Conservation (phyloP, 2,113 vertebrate genomes). For the Mystacornis crossleyi region DNA sequence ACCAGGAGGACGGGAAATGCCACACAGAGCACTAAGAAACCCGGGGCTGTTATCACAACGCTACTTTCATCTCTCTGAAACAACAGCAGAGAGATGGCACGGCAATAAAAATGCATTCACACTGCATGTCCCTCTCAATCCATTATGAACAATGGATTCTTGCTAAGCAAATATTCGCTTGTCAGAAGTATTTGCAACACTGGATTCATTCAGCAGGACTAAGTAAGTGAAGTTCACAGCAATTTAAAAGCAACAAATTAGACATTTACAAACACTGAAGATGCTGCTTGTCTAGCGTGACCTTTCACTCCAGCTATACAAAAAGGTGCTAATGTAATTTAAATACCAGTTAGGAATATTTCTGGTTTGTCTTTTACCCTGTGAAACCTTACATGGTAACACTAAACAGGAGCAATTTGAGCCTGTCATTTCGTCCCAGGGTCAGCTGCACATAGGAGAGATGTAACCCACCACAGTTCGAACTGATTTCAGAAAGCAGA, state of each 20-base stretch:
- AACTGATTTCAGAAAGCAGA: not conserved
- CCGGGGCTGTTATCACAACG: conserved; percentile 52
- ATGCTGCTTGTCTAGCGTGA: conserved; percentile 36
- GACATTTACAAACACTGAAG: conserved; percentile 66
- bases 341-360: conserved; percentile 57
- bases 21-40: conserved; percentile 39
- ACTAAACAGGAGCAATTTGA: conserved; percentile 9
- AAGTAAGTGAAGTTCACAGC: conserved; percentile 53
- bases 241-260: conserved; percentile 69
- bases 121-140: conserved; percentile 60
- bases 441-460: not conserved
- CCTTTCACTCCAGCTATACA: conserved; percentile 55
- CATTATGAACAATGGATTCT: conserved; percentile 72
- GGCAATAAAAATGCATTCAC: conserved; percentile 67
- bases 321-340: conserved; percentile 69
- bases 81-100: conserved; percentile 54
- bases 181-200: conserved; percentile 70
- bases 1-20: not conserved
- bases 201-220: conserved; percentile 42
- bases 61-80: conserved; percentile 67
- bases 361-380: conserved; percentile 21
- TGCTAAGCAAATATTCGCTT: conserved; percentile 75
- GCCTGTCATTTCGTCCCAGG: not conserved
- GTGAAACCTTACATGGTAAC: not conserved
- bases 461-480: not conserved